These are phyloP conservation scores for Phalangium opilio DNA, from an alignment of 2,888 invertebrate species.

Conservation along the genomic window DNA sequence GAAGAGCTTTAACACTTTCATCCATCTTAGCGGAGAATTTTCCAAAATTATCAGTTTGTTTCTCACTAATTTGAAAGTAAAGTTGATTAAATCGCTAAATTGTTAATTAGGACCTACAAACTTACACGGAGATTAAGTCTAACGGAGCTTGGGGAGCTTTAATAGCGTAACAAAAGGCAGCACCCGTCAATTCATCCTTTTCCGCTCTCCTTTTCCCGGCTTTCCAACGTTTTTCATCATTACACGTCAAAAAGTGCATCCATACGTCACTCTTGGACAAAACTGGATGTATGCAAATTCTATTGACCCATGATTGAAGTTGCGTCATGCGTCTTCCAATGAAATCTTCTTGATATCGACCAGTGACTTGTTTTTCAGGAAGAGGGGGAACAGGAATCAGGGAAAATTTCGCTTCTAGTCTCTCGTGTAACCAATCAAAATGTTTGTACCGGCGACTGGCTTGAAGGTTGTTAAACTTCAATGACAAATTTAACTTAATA, in stretches of 20 bases:
- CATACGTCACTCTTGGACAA: slow-evolving; percentile 80
- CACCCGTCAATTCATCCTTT: slow-evolving; percentile 74
- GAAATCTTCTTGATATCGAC: slow-evolving; percentile 91
- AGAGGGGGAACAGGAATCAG: slow-evolving; percentile 89
- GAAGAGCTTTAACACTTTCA: slow-evolving; percentile 64
- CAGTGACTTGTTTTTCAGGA: slow-evolving; percentile 95
- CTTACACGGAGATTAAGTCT: slow-evolving; percentile 36
- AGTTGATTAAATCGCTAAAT: background rate
- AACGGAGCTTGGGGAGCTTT: slow-evolving; percentile 66
- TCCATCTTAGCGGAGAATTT: slow-evolving; percentile 74
- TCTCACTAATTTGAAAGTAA: slow-evolving; percentile 38
- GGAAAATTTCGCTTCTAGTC: slow-evolving; percentile 82
- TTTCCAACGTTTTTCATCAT: slow-evolving; percentile 95
- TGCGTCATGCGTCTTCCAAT: slow-evolving; percentile 87
- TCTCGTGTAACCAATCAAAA: slow-evolving; percentile 96
- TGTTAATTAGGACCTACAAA: slow-evolving; percentile 16
- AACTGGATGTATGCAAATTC: slow-evolving; percentile 92
- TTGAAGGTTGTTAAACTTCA: slow-evolving; percentile 69
- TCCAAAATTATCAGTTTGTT: slow-evolving; percentile 64
- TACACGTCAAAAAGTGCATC: slow-evolving; percentile 92
- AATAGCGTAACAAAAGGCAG: slow-evolving; percentile 77
- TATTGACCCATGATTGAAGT: slow-evolving; percentile 88
- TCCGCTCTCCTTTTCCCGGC: slow-evolving; percentile 88
- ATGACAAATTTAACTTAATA: too few relatives aligned
- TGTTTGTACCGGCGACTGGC: slow-evolving; percentile 84